Conservation (phyloP, 2,797 vertebrate species). For the Pelochelys cantorii region DNA sequence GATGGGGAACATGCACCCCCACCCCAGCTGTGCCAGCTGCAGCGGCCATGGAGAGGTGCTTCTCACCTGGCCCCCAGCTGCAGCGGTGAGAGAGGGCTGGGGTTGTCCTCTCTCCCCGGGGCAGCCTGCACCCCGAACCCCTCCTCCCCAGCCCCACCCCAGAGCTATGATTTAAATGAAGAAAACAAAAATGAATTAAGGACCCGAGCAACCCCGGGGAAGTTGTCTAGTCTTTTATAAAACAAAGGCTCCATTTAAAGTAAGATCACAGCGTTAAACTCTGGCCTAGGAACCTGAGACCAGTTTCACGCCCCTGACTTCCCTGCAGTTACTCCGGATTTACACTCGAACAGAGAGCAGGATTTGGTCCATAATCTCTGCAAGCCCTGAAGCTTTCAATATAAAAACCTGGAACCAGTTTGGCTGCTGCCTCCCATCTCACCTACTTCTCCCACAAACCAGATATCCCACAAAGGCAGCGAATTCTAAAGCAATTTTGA, state of each 20-base stretch:
- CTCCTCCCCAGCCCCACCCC: no score
- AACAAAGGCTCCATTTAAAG: neutral
- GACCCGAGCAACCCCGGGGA: no score
- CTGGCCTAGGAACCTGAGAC: neutral
- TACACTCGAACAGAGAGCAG: no score
- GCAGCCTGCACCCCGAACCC: no score
- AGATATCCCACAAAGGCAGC: neutral
- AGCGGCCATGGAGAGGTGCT: no score
- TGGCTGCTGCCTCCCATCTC: neutral
- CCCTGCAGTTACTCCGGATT: neutral
- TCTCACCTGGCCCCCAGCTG: no score
- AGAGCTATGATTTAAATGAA: no score
- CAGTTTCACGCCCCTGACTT: neutral
- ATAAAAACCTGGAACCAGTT: neutral
- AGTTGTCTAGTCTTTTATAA: neutral
- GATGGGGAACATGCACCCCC: no score
- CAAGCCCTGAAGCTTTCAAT: neutral
- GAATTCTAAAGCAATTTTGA: neutral
- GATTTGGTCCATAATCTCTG: neutral
- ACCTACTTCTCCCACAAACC: neutral
- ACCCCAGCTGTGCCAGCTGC: no score
- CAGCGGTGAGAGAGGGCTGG: no score
- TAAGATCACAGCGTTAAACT: neutral
- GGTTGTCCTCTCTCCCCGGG: no score
- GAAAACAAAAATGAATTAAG: no score